These are phyloP conservation scores for Pyrocoelia pectoralis DNA, from an alignment of 2,888 invertebrate species.

Conservation along the genomic window DNA sequence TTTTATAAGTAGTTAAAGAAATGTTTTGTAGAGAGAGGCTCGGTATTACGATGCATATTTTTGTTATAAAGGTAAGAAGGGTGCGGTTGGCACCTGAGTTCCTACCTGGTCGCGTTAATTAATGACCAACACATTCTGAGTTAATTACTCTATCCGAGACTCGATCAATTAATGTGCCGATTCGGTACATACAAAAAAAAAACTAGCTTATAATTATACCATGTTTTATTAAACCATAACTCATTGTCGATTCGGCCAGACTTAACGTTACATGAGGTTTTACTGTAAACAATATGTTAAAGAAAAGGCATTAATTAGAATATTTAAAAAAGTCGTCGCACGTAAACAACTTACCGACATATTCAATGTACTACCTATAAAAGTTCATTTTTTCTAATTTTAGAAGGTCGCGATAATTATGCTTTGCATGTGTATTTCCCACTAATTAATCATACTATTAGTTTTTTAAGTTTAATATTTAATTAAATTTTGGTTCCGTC, in stretches of 20 bases:
- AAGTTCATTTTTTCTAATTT: slow-evolving; percentile 35
- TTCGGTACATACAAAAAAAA: slow-evolving; percentile 46
- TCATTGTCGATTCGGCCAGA: slow-evolving; percentile 47
- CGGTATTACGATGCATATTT: slow-evolving; percentile 46
- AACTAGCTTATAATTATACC: slow-evolving; percentile 55
- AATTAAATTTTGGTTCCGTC: no score
- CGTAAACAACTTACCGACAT: slow-evolving; percentile 33
- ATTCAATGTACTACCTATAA: slow-evolving; percentile 30
- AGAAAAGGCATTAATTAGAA: slow-evolving; percentile 51
- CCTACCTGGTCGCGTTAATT: slow-evolving; percentile 53
- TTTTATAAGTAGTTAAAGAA: slow-evolving; percentile 41
- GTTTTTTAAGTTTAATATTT: no score
- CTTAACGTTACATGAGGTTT: slow-evolving; percentile 50
- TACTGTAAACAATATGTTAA: slow-evolving; percentile 56
- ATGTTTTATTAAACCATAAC: slow-evolving; percentile 52
- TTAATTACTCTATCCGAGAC: slow-evolving; percentile 55
- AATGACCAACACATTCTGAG: slow-evolving; percentile 55
- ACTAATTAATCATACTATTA: no score
- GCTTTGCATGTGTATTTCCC: neutral
- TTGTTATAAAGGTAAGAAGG: slow-evolving; percentile 43
- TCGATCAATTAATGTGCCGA: slow-evolving; percentile 57
- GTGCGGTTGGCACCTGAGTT: slow-evolving; percentile 44
- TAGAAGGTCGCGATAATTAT: slow-evolving; percentile 36
- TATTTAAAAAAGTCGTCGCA: slow-evolving; percentile 41
- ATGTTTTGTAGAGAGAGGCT: slow-evolving; percentile 44